Evolutionary conservation across 2,113 vertebrate species (phyloP), one percentile per base, ranked within the genome.

Genomic region (Accipiter cooperii): DNA sequence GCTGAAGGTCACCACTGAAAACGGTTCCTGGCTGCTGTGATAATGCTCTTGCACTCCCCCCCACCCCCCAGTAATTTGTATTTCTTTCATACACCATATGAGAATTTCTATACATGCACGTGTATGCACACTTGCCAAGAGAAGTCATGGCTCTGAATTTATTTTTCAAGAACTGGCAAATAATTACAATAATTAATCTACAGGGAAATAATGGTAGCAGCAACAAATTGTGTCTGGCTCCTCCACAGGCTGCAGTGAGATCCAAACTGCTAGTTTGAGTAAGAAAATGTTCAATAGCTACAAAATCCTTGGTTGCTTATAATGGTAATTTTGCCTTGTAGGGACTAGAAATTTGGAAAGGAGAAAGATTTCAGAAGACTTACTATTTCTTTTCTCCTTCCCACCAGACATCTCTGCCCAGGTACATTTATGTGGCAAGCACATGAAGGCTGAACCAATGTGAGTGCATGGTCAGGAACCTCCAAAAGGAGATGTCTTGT

Each of bases 1-100:
- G 90, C 71, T 88, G 97, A 97, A 97, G 95, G 94, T 95, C 96
- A 83, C 14, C 55, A 34, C 58, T 31, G 84, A 74, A 36, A 74
- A 61, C 57, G 58, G 91, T 7, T 94, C 84, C 73, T 70, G 80
- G 74, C 89, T 66, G 87, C 84, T 46, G 49, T 17, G 26, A 75
- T 63, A 87, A 55, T 13, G 34, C 42, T 68, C 54, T 60, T 46
- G 42, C 5, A 6, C 42, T 47, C 17, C 9, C 47, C 29, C n/a
- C 42, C 36, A 42, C 40, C 40, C 19, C 9, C 15, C 19, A 40
- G 36, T 8, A 58, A 52, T 58, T 33, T 7, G 6, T n/a, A 68
- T 86, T 89, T 82, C 57, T 70, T 83, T 77, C 5, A 0, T 12
- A 58, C 10, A 57, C 26, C 25, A 18, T 13, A 24, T 5, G 57